Percentiles rank a stretch among this genome's conserved stretches.
Conservation (phyloP, 1,140 invertebrate genomes). For the Globodera rostochiensis region DNA sequence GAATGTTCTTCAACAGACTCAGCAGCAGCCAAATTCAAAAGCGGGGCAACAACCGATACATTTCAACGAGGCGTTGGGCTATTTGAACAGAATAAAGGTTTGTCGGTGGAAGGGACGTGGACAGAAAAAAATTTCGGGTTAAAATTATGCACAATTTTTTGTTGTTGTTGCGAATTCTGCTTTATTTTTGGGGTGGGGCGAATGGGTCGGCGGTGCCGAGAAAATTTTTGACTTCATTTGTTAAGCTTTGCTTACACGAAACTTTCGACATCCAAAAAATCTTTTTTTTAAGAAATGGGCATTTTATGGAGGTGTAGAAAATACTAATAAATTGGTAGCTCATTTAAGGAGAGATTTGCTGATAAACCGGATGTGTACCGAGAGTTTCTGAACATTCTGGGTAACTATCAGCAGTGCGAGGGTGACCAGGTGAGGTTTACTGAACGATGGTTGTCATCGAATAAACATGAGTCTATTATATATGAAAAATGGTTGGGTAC, state of each 20-base stretch:
- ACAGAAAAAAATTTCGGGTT: background rate
- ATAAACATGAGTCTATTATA: no score
- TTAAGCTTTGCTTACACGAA: no score
- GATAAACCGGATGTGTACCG: slow-evolving; percentile 40
- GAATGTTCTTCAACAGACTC: background rate
- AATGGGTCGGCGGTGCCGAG: no score
- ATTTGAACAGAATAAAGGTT: slow-evolving; percentile 42
- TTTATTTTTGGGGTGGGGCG: no score
- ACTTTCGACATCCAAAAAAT: no score
- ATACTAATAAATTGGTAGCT: background rate
- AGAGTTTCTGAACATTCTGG: slow-evolving; percentile 42
- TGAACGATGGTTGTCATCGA: no score
- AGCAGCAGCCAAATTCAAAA: slow-evolving; percentile 27
- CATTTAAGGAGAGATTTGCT: slow-evolving; percentile 38
- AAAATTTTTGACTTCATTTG: no score
- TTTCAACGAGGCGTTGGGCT: slow-evolving; percentile 43
- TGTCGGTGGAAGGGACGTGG: background rate
- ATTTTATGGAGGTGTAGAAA: no score
- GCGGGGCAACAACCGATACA: slow-evolving; percentile 35
- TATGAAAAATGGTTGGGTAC: no score
- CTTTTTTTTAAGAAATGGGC: no score
- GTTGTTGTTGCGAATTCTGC: no score
- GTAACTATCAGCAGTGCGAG: slow-evolving; percentile 33
- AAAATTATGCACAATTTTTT: no score
- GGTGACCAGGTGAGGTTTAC: background rate